Conservation (phyloP, 23 tunicate genomes). For the Ciona savignyi region DNA sequence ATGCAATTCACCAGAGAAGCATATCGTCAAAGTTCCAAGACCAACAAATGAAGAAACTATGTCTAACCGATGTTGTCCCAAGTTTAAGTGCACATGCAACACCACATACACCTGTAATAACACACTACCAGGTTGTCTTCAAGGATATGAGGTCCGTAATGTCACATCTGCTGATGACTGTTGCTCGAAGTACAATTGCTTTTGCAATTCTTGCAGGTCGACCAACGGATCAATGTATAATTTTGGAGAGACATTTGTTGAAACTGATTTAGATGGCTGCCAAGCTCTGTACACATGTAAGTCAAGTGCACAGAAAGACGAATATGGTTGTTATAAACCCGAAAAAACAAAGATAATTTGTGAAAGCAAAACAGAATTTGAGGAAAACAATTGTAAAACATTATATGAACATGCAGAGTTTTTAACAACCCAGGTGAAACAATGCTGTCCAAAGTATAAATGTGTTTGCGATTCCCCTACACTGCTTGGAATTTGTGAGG, state of each 20-base stretch:
- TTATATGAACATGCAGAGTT: no score
- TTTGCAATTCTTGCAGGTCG: not conserved
- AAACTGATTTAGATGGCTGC: constrained; percentile 1
- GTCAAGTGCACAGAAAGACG: no score
- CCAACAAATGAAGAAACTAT: no score
- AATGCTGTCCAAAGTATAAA: not conserved
- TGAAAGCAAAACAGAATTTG: no score
- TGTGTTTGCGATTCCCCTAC: not conserved
- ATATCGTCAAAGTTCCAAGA: not conserved
- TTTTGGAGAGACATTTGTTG: not conserved
- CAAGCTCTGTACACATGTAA: no score
- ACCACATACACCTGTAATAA: no score
- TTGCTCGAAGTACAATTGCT: not conserved
- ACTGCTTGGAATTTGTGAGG: no score
- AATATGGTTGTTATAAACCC: no score
- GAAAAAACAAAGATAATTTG: no score
- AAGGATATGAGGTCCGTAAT: not conserved
- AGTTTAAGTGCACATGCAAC: not conserved
- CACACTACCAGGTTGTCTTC: not conserved
- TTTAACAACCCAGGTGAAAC: no score
- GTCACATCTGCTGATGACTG: not conserved
- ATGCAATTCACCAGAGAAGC: constrained; percentile 1
- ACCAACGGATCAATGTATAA: not conserved
- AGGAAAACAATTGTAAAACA: not conserved
- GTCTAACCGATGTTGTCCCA: not conserved